Evolutionary conservation across 2,113 vertebrate species (phyloP).

Genomic region (Cichladusa arquata): DNA sequence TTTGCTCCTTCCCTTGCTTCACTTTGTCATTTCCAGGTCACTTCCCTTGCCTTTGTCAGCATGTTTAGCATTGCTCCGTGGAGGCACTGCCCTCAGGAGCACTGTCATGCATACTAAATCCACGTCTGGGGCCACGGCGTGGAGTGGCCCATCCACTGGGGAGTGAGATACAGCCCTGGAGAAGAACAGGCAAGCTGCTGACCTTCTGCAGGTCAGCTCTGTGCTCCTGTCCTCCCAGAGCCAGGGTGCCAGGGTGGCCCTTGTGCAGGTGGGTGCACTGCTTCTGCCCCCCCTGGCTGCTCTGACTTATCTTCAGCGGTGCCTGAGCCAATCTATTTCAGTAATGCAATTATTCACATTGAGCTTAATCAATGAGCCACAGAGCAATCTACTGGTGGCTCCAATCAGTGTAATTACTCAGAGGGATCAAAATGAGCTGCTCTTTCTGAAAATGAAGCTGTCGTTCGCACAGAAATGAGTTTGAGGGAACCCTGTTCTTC

Average conservation of each 20-base stretch:
- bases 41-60: slow-evolving; percentile 53
- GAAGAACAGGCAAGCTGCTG: neutral
- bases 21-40: slow-evolving; percentile 68
- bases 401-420: slow-evolving; percentile 35
- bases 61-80: neutral
- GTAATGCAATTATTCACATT: slow-evolving; percentile 2
- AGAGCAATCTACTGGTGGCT: slow-evolving; percentile 11
- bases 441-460: neutral
- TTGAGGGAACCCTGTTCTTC: neutral
- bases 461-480: neutral
- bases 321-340: neutral
- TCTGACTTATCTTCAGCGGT: neutral
- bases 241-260: neutral
- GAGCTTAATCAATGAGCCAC: slow-evolving; percentile 5
- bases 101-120: slow-evolving; percentile 9
- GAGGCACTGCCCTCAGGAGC: slow-evolving; percentile 11
- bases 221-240: neutral
- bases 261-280: accelerated
- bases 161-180: neutral
- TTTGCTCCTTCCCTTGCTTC: slow-evolving; percentile 35
- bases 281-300: neutral
- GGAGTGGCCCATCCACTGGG: neutral
- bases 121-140: neutral
- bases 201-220: neutral
- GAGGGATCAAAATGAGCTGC: slow-evolving; percentile 15